Percentiles rank a stretch among this genome's conserved stretches.
phyloP scores from a whole-genome alignment of 2,888 invertebrate genomes.

The Stenodera caucasica region DNA sequence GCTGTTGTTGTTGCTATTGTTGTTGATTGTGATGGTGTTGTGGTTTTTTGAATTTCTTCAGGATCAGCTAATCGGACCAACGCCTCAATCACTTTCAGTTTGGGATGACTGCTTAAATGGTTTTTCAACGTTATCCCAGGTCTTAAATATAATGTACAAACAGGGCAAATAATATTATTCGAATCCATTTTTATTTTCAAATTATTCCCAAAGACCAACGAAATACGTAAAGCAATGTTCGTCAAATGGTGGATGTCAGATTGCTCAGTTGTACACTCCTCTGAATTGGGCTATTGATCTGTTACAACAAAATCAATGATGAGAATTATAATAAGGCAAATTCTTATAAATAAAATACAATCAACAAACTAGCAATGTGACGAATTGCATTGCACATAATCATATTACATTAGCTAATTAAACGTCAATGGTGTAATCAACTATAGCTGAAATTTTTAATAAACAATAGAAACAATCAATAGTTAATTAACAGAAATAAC shows the following conservation, averaged over 20 bases:
- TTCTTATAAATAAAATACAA: not conserved
- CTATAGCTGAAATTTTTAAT: conserved; percentile 2
- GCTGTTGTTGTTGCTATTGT: conserved; percentile 6
- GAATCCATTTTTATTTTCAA: conserved; percentile 43
- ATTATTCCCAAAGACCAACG: conserved; percentile 10
- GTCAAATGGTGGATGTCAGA: conserved; percentile 19
- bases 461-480: conserved; percentile 19
- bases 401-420: not conserved
- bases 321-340: conserved; percentile 21
- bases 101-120: conserved; percentile 84
- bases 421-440: not conserved
- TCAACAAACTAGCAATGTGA: not conserved
- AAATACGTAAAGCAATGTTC: conserved; percentile 6
- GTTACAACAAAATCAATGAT: conserved; percentile 47
- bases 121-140: conserved; percentile 80
- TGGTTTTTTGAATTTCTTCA: conserved; percentile 34
- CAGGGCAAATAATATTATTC: conserved; percentile 67
- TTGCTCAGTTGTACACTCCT: conserved; percentile 36
- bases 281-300: conserved; percentile 45
- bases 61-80: conserved; percentile 54
- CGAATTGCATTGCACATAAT: not conserved
- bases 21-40: conserved; percentile 22
- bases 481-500: not conserved
- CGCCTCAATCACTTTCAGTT: conserved; percentile 85
- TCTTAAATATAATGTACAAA: conserved; percentile 80